Evolutionary conservation across 2,797 vertebrate species (phyloP), one percentile per base, ranked within the genome.

Genomic region (Fistularia tabacaria): DNA sequence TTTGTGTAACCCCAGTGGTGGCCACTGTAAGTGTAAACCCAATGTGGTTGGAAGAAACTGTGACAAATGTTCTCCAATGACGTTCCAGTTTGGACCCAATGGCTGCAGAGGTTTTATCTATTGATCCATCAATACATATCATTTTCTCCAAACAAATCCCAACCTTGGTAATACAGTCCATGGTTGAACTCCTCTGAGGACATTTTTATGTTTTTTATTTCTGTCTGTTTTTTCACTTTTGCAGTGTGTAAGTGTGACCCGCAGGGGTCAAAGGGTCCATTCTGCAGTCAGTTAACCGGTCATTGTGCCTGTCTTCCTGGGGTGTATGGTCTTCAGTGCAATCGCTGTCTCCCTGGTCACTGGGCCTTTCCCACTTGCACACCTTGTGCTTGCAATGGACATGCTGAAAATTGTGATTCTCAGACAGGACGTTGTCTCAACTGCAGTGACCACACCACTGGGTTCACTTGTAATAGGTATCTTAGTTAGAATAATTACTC

Each of bases 341-440:
- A 98, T 54, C 89, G 76, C 38, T 99, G 97, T 69, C 85, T 97
- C 51, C 93, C 94, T 0, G 92, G 92, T n/a, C 90, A 94, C 83
- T 99, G 97, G 97, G 95, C 95, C 14, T 99, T 98, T 76, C 96
- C 97, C 0, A 74, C 69, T 77, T 99, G 97, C 70, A 92, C 91
- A 39, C 90, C 89, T 44, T 99, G 97, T 80, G 77, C 90, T 45
- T 99, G 97, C 68, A 98, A 98, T 0, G 93, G 95, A 46, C 96
- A 98, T 0, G 53, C 92, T 0, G 93, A 97, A 0, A 79, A 91
- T 64, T 99, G 97, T 0, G 89, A 93, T 71, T 51, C 87, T 0
- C 73, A 82, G 69, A 94, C 85, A 0, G 96, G 97, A 2, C 86
- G 87, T 70, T 99, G 97, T 74, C 66, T 89, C 45, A 57, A 73